These are phyloP conservation scores for Ophioderma brevispina DNA, from an alignment of 35 echinoderm and acorn worm genomes.

Conservation along the genomic window DNA sequence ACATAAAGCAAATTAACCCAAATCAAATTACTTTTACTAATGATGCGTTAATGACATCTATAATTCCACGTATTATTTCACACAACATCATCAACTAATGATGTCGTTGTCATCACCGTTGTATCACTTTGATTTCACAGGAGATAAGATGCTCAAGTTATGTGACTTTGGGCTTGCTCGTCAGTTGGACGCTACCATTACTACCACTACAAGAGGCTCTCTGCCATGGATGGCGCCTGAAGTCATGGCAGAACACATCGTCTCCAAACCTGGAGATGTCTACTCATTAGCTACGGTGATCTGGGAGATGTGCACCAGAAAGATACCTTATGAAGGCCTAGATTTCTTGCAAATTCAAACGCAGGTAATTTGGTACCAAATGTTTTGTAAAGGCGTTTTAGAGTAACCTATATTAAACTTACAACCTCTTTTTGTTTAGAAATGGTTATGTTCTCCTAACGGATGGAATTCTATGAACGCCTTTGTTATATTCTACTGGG, in stretches of 20 bases:
- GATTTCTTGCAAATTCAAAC: not conserved
- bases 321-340: not conserved
- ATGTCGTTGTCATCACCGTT: too few relatives aligned
- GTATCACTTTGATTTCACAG: not conserved
- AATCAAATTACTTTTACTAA: not conserved
- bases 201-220: not conserved
- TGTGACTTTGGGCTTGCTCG: conserved; percentile 18
- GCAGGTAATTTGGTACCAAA: not conserved
- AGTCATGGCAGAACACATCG: conserved; percentile 2
- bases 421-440: too few relatives aligned
- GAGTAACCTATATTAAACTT: too few relatives aligned
- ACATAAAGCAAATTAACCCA: too few relatives aligned
- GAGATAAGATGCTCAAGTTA: not conserved
- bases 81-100: too few relatives aligned
- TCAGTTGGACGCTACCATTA: not conserved
- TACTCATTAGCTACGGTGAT: conserved; percentile 3
- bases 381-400: too few relatives aligned
- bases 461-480: too few relatives aligned
- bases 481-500: too few relatives aligned
- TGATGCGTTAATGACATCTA: not conserved
- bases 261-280: conserved; percentile 5
- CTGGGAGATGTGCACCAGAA: conserved; percentile 5
- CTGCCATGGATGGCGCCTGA: conserved; percentile 20
- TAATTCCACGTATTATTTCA: too few relatives aligned
- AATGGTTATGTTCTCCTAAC: too few relatives aligned